These are phyloP conservation scores for Popillia japonica DNA, from an alignment of 1,140 invertebrate genomes.

Conservation along the genomic window DNA sequence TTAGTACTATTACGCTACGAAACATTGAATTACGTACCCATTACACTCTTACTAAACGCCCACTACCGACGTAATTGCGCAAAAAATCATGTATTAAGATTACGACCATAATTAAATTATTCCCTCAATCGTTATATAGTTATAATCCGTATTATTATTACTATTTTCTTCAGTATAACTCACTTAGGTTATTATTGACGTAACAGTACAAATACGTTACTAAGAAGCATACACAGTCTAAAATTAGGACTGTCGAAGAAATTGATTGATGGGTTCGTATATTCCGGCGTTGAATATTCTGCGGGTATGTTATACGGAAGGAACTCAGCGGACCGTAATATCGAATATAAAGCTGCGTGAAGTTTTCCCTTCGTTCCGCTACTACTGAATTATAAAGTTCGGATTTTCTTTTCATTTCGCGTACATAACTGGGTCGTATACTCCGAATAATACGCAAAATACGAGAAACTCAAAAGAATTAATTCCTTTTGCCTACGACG, in stretches of 20 bases:
- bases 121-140: too few species aligned
- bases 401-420: slow-evolving; percentile 24
- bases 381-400: slow-evolving; percentile 1
- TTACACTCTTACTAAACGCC: too few species aligned
- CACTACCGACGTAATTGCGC: too few species aligned
- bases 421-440: not conserved
- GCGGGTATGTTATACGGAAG: not conserved
- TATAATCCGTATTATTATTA: too few species aligned
- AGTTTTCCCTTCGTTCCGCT: not conserved
- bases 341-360: not conserved
- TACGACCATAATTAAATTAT: too few species aligned
- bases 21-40: too few species aligned
- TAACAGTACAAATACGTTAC: not conserved
- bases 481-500: slow-evolving; percentile 18
- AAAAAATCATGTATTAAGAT: too few species aligned
- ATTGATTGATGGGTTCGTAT: slow-evolving; percentile 25
- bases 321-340: not conserved
- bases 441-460: not conserved
- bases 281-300: not conserved
- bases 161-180: too few species aligned
- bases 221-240: not conserved
- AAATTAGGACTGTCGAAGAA: not conserved
- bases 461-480: slow-evolving; percentile 24
- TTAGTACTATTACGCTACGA: too few species aligned
- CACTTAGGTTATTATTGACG: not conserved